Evolutionary conservation across 1,140 invertebrate genomes (phyloP).

Genomic region (Heliothis subflexa): DNA sequence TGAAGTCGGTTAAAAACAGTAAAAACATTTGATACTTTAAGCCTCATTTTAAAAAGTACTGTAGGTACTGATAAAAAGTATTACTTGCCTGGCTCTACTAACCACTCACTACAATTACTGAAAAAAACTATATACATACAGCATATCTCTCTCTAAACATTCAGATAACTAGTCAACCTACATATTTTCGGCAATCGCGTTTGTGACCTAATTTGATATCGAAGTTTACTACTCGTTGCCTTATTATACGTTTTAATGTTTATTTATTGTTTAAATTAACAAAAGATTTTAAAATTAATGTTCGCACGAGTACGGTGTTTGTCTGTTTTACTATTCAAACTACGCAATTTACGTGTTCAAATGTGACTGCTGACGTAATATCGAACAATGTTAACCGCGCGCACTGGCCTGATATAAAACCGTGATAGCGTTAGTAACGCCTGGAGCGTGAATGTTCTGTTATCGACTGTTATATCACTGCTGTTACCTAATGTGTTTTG

Average conservation of each 20-base stretch:
- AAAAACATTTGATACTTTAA: too few relatives aligned
- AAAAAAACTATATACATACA: too few relatives aligned
- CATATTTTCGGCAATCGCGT: conserved; percentile 44
- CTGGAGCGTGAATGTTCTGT: conserved; percentile 49
- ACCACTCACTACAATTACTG: too few relatives aligned
- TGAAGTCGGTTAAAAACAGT: too few relatives aligned
- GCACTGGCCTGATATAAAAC: conserved; percentile 37
- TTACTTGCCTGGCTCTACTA: too few relatives aligned
- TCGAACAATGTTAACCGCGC: conserved; percentile 23
- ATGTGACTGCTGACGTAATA: conserved; percentile 41
- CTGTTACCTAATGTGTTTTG: conserved; percentile 61
- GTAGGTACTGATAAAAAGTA: too few relatives aligned
- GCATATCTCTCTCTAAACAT: too few relatives aligned
- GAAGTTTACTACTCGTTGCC: conserved; percentile 49
- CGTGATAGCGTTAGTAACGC: conserved; percentile 52
- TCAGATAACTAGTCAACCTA: background rate
- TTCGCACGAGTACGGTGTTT: background rate
- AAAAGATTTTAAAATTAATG: background rate
- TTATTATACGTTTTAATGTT: conserved; percentile 45
- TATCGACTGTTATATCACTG: conserved; percentile 55
- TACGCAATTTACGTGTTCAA: conserved; percentile 24
- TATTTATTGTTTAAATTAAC: background rate
- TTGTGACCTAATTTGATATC: conserved; percentile 68
- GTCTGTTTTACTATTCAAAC: conserved; percentile 24
- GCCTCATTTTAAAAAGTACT: too few relatives aligned